Base-by-base conservation (phyloP, 2,113 vertebrate species). In the Triplophysa dalaica region DNA sequence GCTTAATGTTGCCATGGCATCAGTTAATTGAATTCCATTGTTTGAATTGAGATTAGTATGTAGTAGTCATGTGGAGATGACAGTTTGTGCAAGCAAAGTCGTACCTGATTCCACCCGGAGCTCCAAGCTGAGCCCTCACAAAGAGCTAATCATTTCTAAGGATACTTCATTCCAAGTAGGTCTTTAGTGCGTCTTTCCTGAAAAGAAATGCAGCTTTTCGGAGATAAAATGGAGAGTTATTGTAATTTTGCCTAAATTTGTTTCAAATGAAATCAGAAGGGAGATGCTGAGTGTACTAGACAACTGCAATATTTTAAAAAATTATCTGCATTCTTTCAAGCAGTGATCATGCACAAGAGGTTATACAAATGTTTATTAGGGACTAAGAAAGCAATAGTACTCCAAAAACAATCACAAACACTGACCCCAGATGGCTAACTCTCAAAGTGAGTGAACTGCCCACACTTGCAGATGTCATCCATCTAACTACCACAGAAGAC, bases 11-110 rank as follows among this genome's bases (percentile, higher is more conserved):
- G 75, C 82, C 65, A 84, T 86, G 78, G 85, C 58, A 22, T 86
- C 81, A 48, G 70, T 80, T 89, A 89, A 89, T 89, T 88, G 88
- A 85, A 84, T 70, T 70, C 4, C 76, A 86, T 64, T 78, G 72
- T 75, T 82, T 89, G 38, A 48, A 61, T 48, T 65, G 21, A 66
- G 66, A 79, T 87, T 83, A 81, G 84, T 69, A 64, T 38, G 24
- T 56, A 56, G 83, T 75, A 80, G 75, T 75, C 83, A 81, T 83
- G 72, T 85, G 86, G 82, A 85, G 88, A 80, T 88, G 88, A 87
- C 89, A 89, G 82, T 79, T 58, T 78, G 77, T 80, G 70, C 81
- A 80, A 83, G 29, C 54, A 56, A 75, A 33, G 70, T 26, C 74
- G 69, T 69, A 33, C 69, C 68, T 38, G 45, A 13, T 43, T 70